Conservation (phyloP, 2,888 invertebrate genomes). For the Drosophila setosimentum region DNA sequence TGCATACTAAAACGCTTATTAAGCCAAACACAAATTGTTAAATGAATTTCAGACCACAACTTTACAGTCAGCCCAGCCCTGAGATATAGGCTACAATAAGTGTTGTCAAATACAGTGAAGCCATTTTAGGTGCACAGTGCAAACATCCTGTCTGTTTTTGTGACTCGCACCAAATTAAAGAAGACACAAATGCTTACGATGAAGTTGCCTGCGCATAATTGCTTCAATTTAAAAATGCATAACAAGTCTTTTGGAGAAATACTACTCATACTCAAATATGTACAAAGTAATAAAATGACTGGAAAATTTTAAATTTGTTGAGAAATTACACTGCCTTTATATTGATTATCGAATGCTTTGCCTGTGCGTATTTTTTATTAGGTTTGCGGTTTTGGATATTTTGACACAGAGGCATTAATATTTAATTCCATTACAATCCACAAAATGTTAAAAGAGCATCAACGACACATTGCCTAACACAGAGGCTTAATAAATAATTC, state of each 20-base stretch:
- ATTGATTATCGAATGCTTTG: conserved; percentile 51
- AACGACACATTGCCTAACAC: conserved; percentile 31
- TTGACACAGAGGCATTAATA: conserved; percentile 60
- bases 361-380: conserved; percentile 65
- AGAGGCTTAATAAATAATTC: conserved; percentile 68
- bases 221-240: conserved; percentile 74
- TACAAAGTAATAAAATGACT: conserved; percentile 70
- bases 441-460: conserved; percentile 64
- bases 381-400: conserved; percentile 54
- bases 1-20: conserved; percentile 47
- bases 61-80: conserved; percentile 10
- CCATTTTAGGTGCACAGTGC: conserved; percentile 31
- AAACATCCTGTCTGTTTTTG: background rate
- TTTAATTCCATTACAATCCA: conserved; percentile 76
- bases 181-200: conserved; percentile 44
- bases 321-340: conserved; percentile 18
- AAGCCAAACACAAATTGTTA: conserved; percentile 64
- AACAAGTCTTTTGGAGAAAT: conserved; percentile 55
- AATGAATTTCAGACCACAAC: conserved; percentile 40
- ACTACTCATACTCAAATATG: conserved; percentile 52
- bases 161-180: conserved; percentile 62
- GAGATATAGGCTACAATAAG: conserved; percentile 13
- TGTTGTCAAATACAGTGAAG: conserved; percentile 17
- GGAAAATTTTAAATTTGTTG: conserved; percentile 31
- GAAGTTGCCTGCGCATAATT: conserved; percentile 55